These are phyloP conservation scores for Stenodera caucasica DNA, from an alignment of 2,888 invertebrate genomes.

Conservation along the genomic window DNA sequence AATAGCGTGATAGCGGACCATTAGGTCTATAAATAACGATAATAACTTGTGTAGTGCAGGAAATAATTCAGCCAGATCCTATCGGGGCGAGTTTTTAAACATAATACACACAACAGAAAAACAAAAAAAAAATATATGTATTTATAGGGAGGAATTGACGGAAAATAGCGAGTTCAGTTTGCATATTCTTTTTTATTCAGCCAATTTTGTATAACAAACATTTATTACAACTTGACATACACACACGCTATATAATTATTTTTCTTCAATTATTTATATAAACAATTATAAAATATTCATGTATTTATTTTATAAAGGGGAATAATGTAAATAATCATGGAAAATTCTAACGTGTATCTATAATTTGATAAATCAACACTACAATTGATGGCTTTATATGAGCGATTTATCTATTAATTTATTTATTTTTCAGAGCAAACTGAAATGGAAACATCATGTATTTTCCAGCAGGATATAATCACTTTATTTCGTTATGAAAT, in stretches of 20 bases:
- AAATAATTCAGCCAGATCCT: slow-evolving; percentile 45
- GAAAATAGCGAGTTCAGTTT: not conserved
- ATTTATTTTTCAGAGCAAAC: not conserved
- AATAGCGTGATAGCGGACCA: slow-evolving; percentile 47
- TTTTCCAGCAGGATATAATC: not conserved
- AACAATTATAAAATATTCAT: not conserved
- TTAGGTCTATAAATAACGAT: slow-evolving; percentile 45
- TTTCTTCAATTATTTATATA: not conserved
- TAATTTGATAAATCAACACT: slow-evolving; percentile 1
- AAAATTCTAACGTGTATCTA: not conserved
- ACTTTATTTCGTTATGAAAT: not conserved
- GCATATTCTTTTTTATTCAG: slow-evolving; percentile 1
- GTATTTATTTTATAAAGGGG: not conserved
- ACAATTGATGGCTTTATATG: slow-evolving; percentile 5
- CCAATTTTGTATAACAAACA: not conserved
- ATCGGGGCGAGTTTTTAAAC: slow-evolving; percentile 38
- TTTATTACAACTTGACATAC: slow-evolving; percentile 2
- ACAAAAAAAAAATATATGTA: slow-evolving; percentile 9
- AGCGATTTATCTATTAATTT: not conserved
- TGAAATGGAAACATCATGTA: not conserved
- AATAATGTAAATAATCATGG: not conserved
- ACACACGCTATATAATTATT: not conserved
- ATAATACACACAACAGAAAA: slow-evolving; percentile 14
- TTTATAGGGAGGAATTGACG: not conserved
- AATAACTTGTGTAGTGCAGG: slow-evolving; percentile 45